phyloP scores from a whole-genome alignment of 2,797 vertebrate genomes.

The Lagorchestes hirsutus region DNA sequence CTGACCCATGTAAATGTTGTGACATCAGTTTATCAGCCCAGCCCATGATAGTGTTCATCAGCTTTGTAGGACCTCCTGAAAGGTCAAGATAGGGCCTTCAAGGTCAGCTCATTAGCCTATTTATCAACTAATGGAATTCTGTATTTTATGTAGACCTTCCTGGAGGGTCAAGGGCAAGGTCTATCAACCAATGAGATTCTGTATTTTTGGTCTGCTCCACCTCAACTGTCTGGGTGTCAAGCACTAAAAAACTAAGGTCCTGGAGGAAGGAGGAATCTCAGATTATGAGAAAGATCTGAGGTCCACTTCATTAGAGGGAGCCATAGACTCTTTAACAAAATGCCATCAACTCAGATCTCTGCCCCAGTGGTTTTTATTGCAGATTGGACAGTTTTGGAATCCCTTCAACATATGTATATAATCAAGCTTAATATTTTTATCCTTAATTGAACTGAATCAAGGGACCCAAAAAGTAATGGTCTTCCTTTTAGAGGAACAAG shows the following conservation, averaged over 20 bases:
- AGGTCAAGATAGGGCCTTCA: not conserved
- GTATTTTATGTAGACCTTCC: not conserved
- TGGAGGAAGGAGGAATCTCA: not conserved
- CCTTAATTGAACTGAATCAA: not conserved
- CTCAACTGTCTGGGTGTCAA: not conserved
- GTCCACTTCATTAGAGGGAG: not conserved
- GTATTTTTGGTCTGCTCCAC: not conserved
- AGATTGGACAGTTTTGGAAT: not conserved
- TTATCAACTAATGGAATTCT: not conserved
- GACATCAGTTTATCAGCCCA: not conserved
- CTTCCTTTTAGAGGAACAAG: not conserved
- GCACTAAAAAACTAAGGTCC: not conserved
- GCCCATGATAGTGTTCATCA: not conserved
- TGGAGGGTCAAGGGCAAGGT: not conserved
- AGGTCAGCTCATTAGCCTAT: not conserved
- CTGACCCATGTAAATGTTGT: not conserved
- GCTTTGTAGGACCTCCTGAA: not conserved
- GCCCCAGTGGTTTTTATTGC: not conserved
- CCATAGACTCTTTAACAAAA: not conserved
- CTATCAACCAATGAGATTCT: not conserved
- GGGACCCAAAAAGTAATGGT: not conserved
- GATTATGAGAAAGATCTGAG: not conserved
- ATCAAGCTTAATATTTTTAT: not conserved
- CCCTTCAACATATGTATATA: not conserved
- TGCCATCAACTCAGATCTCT: not conserved